Conservation (phyloP, 2,888 invertebrate genomes). For the Nomada fabriciana region DNA sequence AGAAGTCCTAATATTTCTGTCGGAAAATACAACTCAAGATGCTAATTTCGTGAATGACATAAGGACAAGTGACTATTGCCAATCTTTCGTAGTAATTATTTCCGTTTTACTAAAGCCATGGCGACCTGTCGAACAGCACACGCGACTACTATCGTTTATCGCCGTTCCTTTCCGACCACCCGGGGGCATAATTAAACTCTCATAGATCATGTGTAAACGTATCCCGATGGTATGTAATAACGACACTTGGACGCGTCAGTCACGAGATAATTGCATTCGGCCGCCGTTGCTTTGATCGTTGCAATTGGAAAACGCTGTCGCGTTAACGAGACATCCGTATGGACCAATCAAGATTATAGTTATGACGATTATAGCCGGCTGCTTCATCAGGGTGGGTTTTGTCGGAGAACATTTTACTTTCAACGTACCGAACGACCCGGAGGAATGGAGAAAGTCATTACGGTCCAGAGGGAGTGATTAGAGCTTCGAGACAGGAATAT, state of each 20-base stretch:
- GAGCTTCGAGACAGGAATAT: background rate
- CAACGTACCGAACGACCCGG: background rate
- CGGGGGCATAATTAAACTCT: slow-evolving; percentile 50
- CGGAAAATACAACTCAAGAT: background rate
- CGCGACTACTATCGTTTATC: slow-evolving; percentile 24
- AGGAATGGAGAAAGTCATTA: background rate
- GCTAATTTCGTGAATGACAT: slow-evolving; percentile 6
- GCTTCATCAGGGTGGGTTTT: background rate
- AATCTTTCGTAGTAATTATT: slow-evolving; percentile 41
- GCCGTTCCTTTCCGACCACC: slow-evolving; percentile 30
- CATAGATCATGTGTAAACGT: slow-evolving; percentile 46
- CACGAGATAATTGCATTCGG: slow-evolving; percentile 29
- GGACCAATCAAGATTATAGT: background rate
- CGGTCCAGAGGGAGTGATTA: background rate
- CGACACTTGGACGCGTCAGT: slow-evolving; percentile 30
- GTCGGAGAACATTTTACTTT: background rate
- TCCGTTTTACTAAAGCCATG: slow-evolving; percentile 34
- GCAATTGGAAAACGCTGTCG: background rate
- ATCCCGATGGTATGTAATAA: slow-evolving; percentile 34
- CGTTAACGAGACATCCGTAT: background rate
- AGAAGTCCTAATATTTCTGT: background rate
- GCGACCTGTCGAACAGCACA: slow-evolving; percentile 37
- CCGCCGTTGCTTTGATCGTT: slow-evolving; percentile 17
- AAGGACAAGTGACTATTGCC: slow-evolving; percentile 28
- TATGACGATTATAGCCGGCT: background rate